Percentiles rank a stretch among this genome's conserved stretches.
phyloP scores from a whole-genome alignment of 2,888 invertebrate species.

The Listrodromus nycthemerus region DNA sequence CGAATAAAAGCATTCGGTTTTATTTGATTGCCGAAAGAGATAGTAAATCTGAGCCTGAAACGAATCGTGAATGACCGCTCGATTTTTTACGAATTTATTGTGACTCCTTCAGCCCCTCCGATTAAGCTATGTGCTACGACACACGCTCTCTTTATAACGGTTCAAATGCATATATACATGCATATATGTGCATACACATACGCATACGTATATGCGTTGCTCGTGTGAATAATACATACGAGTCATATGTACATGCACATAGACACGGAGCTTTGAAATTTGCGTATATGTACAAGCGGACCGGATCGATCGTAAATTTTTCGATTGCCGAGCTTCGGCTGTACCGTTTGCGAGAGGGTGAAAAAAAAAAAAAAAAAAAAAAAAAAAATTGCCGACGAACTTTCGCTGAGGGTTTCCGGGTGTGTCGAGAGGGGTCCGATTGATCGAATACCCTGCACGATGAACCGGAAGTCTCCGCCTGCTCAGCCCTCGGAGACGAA shows the following conservation, averaged over 20 bases:
- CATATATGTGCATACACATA: too few species aligned
- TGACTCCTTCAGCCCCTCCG: constrained; percentile 1
- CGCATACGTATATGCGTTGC: background rate
- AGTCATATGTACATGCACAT: constrained; percentile 13
- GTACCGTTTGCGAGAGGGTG: constrained; percentile 26
- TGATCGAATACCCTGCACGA: background rate
- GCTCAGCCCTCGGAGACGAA: background rate
- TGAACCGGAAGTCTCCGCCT: background rate
- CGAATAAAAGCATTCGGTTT: constrained; percentile 41
- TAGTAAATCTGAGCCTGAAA: constrained; percentile 67
- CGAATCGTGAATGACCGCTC: constrained; percentile 71
- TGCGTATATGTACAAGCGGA: constrained; percentile 46
- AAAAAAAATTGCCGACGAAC: constrained; percentile 52
- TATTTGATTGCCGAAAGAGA: constrained; percentile 69
- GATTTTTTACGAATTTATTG: constrained; percentile 68
- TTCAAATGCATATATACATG: constrained; percentile 10
- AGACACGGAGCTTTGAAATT: constrained; percentile 25
- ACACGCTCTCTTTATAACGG: background rate
- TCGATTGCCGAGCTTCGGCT: constrained; percentile 41
- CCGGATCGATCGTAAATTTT: constrained; percentile 63
- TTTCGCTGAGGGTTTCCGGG: constrained; percentile 20
- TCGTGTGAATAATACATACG: background rate
- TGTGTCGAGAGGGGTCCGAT: background rate
- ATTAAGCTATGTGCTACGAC: constrained; percentile 23
- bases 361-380: constrained; percentile 51